phyloP scores from a whole-genome alignment of 2,888 invertebrate species.

The Diarsia rubi region DNA sequence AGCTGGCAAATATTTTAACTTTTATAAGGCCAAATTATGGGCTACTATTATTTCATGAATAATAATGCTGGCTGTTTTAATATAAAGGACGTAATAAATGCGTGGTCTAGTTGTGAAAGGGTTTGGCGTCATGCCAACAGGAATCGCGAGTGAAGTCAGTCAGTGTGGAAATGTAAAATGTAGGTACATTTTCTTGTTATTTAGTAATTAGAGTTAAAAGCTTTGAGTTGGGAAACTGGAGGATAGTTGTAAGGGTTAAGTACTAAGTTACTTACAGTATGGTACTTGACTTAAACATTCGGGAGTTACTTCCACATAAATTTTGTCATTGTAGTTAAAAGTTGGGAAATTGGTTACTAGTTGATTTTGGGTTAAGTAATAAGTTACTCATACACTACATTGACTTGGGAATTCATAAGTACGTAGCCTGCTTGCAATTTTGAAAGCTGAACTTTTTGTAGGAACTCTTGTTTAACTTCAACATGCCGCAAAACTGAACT shows the following conservation, averaged over 20 bases:
- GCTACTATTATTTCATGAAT: conserved; percentile 35
- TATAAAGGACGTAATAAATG: conserved; percentile 31
- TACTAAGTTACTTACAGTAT: background rate
- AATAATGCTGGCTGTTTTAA: conserved; percentile 20
- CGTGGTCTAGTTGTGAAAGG: conserved; percentile 33
- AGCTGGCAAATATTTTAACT: conserved; percentile 23
- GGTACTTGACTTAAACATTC: background rate
- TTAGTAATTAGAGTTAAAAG: conserved; percentile 10
- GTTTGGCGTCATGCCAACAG: conserved; percentile 48
- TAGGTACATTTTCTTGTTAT: conserved; percentile 13
- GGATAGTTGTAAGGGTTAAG: background rate
- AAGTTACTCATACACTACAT: background rate
- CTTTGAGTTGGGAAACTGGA: conserved; percentile 11
- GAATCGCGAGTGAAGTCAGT: conserved; percentile 9
- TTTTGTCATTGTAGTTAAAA: background rate
- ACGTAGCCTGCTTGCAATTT: background rate
- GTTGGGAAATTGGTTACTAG: background rate
- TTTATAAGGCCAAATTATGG: conserved; percentile 5
- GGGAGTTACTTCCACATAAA: background rate
- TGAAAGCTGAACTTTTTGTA: background rate
- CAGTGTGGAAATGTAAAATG: conserved; percentile 10
- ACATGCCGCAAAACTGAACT: background rate
- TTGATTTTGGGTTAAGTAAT: background rate
- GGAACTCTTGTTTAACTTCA: background rate
- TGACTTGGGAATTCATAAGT: background rate